Evolutionary conservation across 2,797 vertebrate species (phyloP), one percentile per base, ranked within the genome.

Genomic region (Yasuhikotakia modesta): DNA sequence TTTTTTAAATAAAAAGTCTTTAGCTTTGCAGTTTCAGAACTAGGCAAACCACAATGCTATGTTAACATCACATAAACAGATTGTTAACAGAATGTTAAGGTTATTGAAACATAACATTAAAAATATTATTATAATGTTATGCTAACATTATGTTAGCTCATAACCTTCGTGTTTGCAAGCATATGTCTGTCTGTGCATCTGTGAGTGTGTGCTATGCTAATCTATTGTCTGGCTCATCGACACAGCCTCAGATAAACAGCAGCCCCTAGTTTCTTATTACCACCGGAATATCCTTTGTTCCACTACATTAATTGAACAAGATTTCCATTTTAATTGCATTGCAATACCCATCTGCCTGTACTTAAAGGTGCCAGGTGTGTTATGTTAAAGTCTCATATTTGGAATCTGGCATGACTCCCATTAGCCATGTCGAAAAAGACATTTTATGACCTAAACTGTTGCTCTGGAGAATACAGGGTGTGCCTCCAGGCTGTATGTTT

Each of bases 271-370:
- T 66, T 75, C 73, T 75, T 75, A 63, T 75, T 57, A 66, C 73
- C 16, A 39, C 16, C 27, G 7, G 43, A 73, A 73, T 50, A 73
- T 73, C 58, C 58, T 73, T 73, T 75, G 73, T 75, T 75, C 73
- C 73, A 66, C 61, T 50, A 75, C 73, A 75, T 75, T 75, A 66
- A 75, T 75, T 66, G 50, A 75, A 55, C 63, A 75, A 75, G 88
- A 90, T 92, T 91, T 91, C 87, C 90, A 90, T 91, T 91, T 91
- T 89, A 92, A 92, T 91, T 91, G 88, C 91, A 90, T 91, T 84
- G 79, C 78, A 84, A 86, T 85, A 45, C 73, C 74, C 69, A 81
- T 71, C 61, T 43, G 60, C 35, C 68, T 72, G 43, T 77, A 75
- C 73, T 81, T 66, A 71, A 65, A 77, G 63, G 46, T 46, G 61